Evolutionary conservation across 2,888 invertebrate species (phyloP), one percentile per base, ranked within the genome.

Genomic region (Yponomeuta plumbellus): DNA sequence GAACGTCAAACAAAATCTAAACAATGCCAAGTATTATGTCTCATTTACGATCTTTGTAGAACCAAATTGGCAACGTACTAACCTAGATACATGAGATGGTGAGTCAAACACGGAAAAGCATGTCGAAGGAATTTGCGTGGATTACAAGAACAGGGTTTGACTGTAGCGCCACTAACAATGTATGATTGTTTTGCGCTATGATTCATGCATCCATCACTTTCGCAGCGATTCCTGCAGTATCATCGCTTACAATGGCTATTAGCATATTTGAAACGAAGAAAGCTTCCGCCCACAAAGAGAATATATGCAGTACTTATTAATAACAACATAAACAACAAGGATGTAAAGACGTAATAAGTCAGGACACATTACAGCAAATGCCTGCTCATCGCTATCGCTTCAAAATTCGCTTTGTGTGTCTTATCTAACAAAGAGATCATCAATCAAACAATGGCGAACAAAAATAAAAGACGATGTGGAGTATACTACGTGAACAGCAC

Each of bases 151-250:
- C 23, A 23, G 17, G 34, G 61, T 21, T 52, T 65, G 63, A 66
- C 67, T 68, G 66, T 61, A 61, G 70, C 72, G 77, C 72, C 75
- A 70, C 70, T 52, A 73, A 76, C 72, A 75, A 74, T 74, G 67
- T 70, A 67, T 69, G 67, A 70, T 71, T 71, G 69, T 70, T 67
- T 52, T 44, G 68, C 64, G 66, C 66, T 64, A 64, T 78, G 80
- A 81, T 69, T 80, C 78, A 72, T 67, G 68, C 71, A 52, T 52
- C 74, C 79, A 80, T 81, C 78, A 77, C 79, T 83, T 81, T 80
- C 78, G 73, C 76, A 81, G 80, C 78, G 74, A 76, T 75, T 72
- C 69, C 74, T 73, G 70, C 75, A 75, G 66, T 73, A 76, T 83
- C 82, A 82, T 79, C 71, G 70, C 70, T 68, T 69, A 75, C 77